Conservation (phyloP, 2,797 vertebrate species). For the Poeciliopsis gracilis region DNA sequence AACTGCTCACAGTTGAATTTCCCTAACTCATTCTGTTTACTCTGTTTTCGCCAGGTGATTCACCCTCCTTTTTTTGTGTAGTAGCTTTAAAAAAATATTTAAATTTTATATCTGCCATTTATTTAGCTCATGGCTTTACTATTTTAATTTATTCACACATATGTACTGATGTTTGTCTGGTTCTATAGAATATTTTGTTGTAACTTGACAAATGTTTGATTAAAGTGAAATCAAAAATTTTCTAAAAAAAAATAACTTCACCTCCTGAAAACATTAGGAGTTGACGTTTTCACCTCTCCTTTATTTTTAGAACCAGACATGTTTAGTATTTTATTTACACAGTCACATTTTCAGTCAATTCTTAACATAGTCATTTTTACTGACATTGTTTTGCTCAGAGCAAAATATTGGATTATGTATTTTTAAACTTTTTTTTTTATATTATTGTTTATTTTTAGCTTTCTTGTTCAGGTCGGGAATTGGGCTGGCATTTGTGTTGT, state of each 20-base stretch:
- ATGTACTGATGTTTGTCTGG: not conserved
- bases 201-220: not conserved
- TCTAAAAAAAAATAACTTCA: not conserved
- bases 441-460: not conserved
- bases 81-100: not conserved
- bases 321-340: not conserved
- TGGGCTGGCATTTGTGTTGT: not conserved
- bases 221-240: not conserved
- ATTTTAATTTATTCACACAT: too few relatives aligned
- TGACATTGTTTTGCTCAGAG: not conserved
- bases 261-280: not conserved
- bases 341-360: not conserved
- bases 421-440: not conserved
- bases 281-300: too few relatives aligned
- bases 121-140: not conserved
- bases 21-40: constrained; percentile 13
- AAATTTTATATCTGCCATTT: not conserved
- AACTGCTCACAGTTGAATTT: constrained; percentile 37
- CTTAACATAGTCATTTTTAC: not conserved
- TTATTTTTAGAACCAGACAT: not conserved
- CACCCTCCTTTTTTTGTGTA: not conserved
- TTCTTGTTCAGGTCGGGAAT: not conserved
- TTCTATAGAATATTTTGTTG: not conserved
- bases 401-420: too few relatives aligned
- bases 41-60: constrained; percentile 15